Evolutionary conservation across 2,113 vertebrate species (phyloP).

Genomic region (Sarotherodon lohbergeri): DNA sequence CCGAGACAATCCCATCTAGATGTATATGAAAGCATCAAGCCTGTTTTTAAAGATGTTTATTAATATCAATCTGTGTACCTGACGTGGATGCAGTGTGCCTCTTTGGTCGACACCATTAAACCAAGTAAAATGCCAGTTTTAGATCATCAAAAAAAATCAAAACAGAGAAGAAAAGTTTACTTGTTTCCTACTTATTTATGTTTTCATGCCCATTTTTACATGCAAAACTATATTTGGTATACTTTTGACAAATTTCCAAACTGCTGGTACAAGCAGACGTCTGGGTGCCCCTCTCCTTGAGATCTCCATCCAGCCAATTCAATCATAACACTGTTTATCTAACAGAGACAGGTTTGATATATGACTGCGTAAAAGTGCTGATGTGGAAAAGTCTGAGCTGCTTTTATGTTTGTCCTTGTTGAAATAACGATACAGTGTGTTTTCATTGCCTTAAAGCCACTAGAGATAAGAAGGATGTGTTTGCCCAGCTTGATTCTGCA

Average conservation of each 20-base stretch:
- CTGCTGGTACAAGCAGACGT: background rate
- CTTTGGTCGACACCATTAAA: background rate
- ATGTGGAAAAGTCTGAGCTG: background rate
- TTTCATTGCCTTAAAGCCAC: background rate
- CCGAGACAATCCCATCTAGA: background rate
- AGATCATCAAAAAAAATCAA: background rate
- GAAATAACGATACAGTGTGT: background rate
- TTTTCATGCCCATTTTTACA: background rate
- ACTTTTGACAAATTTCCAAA: background rate
- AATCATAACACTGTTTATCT: background rate
- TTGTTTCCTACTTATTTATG: background rate
- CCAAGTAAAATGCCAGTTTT: background rate
- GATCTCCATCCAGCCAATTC: background rate
- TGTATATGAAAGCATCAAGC: rapidly evolving
- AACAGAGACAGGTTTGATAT: background rate
- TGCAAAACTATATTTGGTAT: background rate
- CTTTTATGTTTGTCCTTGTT: background rate
- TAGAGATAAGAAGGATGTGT: background rate
- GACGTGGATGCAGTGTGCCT: background rate
- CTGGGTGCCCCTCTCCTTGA: background rate
- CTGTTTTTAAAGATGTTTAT: background rate
- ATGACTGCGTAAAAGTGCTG: background rate
- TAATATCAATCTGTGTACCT: background rate
- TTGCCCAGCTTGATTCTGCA: background rate
- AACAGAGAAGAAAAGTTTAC: background rate